These are phyloP conservation scores for Eulemur mongoz DNA, from an alignment of 2,797 vertebrate species.

Conservation along the genomic window DNA sequence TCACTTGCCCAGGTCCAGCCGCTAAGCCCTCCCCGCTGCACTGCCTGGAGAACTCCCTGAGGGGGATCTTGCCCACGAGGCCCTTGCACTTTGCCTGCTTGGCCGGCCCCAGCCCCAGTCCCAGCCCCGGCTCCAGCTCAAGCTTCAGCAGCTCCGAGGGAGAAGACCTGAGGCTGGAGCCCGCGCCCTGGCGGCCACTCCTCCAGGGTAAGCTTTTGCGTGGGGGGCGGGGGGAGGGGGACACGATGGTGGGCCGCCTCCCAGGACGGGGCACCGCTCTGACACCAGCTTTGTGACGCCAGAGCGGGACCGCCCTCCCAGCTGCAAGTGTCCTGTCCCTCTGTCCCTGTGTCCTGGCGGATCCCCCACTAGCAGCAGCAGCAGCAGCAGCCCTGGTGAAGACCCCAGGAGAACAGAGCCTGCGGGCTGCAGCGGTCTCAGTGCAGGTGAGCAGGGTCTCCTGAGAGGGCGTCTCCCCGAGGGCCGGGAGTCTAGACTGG, in stretches of 20 bases:
- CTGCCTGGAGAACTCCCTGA: conserved; percentile 74
- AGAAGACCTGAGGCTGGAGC: conserved; percentile 55
- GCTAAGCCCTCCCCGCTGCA: conserved; percentile 55
- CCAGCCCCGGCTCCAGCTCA: conserved; percentile 29
- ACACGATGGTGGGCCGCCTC: not conserved
- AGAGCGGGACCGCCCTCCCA: conserved; percentile 41
- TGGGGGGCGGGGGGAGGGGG: too few species aligned
- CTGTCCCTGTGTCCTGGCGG: not conserved
- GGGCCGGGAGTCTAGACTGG: not conserved
- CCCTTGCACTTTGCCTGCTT: conserved; percentile 51
- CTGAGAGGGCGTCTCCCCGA: too few species aligned
- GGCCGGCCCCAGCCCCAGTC: not conserved
- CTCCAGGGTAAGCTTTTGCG: conserved; percentile 52
- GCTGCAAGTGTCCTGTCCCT: conserved; percentile 3
- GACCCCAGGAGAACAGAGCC: not conserved
- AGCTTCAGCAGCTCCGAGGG: conserved; percentile 73
- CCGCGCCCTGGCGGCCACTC: not conserved
- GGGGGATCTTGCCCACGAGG: conserved; percentile 55
- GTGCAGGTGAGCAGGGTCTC: conserved; percentile 50
- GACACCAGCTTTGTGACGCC: not conserved
- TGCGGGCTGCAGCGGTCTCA: not conserved
- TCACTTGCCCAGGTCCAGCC: not conserved
- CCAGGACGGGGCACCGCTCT: not conserved
- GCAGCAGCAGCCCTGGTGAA: not conserved
- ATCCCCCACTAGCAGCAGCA: not conserved